Base-by-base conservation (phyloP, 2,888 invertebrate species). In the Norana najaformis region DNA sequence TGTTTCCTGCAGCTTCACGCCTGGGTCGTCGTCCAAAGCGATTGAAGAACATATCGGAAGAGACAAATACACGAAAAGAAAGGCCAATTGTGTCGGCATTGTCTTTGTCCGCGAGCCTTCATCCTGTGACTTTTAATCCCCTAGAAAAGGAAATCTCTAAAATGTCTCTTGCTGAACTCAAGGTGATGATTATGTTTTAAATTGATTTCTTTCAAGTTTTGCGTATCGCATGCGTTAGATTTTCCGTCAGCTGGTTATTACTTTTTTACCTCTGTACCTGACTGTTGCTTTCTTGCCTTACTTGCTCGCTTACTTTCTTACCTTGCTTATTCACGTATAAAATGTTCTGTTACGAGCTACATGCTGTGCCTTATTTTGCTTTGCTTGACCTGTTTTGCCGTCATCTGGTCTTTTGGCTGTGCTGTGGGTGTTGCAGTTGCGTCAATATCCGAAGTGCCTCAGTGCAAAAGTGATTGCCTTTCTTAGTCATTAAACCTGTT, bases 11-110 rank as follows among this genome's bases (percentile, higher is more conserved):
- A 94, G 95, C 95, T n/a, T 95, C 95, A 39, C 92, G 95, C 89
- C 93, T 95, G 39, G 95, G 95, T 34, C 93, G 95, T 85, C 91
- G 95, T 53, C 95, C 95, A 83, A 95, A 95, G 91, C 93, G 94
- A 38, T 92, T 94, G 91, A 95, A 94, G 92, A 94, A 94, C 90
- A 93, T 93, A 2, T 85, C 85, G 35, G 91, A 90, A 35, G 83
- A 53, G 38, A 41, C 30, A 30, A 36, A n/a, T 35, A 89, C 88
- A 30, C 88, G 37, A 11, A 41, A n/a, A 41, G 69, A 69, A 85
- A 91, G 82, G 93, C 93, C 39, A 94, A 93, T 69, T 93, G 94
- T 94, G 38, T 88, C 89, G 4, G 89, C 91, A 11, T 23, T 53
- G 14, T 83, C 83, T 83, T 8, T 83, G 35, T 13, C 35, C 20